Evolutionary conservation across 2,888 invertebrate genomes (phyloP).

Genomic region (Drosophila multiciliata): DNA sequence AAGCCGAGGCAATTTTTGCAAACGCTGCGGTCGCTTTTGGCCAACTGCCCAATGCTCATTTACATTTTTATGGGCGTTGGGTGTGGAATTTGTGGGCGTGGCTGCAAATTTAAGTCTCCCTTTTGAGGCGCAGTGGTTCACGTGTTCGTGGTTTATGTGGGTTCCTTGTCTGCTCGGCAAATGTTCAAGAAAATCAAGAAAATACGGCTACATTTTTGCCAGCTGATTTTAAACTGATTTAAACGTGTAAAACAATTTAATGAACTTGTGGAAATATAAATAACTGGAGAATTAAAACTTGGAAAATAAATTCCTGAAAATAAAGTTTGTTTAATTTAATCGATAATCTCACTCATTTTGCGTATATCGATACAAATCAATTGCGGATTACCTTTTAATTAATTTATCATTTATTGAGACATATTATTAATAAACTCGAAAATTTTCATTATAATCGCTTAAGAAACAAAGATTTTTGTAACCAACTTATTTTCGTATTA

Average conservation of each 20-base stretch:
- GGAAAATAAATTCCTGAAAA: background rate
- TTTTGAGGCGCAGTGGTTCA: background rate
- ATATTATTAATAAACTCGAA: background rate
- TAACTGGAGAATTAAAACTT: background rate
- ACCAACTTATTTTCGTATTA: background rate
- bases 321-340: background rate
- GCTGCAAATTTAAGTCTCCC: slow-evolving; percentile 8
- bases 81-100: background rate
- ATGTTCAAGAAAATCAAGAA: background rate
- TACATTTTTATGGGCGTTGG: slow-evolving; percentile 11
- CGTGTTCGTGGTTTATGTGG: background rate
- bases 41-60: slow-evolving; percentile 33
- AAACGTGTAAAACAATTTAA: background rate
- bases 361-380: background rate
- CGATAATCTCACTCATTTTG: background rate
- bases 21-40: slow-evolving; percentile 61
- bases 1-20: slow-evolving; percentile 68
- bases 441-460: background rate
- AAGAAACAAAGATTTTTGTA: background rate
- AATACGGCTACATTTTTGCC: background rate
- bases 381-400: background rate
- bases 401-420: background rate
- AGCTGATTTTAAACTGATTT: background rate
- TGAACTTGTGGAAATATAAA: background rate
- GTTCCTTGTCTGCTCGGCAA: background rate